These are phyloP conservation scores for Sturnus vulgaris DNA, from an alignment of 2,113 vertebrate species.

Conservation along the genomic window DNA sequence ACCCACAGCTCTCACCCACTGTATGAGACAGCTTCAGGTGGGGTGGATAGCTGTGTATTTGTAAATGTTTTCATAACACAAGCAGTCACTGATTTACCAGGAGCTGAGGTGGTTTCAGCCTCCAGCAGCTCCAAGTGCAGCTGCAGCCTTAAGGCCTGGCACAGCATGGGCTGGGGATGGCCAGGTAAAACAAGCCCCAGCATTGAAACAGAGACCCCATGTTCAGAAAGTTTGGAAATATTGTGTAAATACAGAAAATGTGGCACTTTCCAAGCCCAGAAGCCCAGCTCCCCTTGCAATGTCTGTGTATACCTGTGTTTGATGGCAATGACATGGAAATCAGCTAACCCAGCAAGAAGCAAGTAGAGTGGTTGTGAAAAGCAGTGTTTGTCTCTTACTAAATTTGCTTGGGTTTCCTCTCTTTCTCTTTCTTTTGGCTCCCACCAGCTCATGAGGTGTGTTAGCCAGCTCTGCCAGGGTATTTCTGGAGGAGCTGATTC, in stretches of 20 bases:
- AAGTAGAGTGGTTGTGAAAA: not conserved
- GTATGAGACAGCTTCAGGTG: not conserved
- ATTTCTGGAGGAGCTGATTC: not conserved
- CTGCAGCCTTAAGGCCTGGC: not conserved
- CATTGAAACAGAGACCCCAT: not conserved
- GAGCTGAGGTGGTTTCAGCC: not conserved
- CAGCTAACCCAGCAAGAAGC: not conserved
- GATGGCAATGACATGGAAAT: not conserved
- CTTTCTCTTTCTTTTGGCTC: not conserved
- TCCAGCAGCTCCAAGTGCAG: not conserved
- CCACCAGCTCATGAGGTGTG: not conserved
- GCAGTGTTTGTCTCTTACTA: not conserved
- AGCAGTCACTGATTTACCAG: not conserved
- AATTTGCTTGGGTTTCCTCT: not conserved
- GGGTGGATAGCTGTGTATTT: not conserved
- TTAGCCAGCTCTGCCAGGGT: not conserved
- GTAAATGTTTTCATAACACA: not conserved
- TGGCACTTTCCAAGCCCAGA: not conserved
- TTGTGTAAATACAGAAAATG: not conserved
- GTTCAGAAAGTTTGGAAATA: not conserved
- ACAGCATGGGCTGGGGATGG: not conserved
- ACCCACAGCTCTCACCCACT: not conserved
- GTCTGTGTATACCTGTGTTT: not conserved
- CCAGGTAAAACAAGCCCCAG: not conserved
- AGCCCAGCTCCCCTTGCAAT: accelerated